Percentiles rank a stretch among this genome's conserved stretches.
phyloP scores from a whole-genome alignment of 2,797 vertebrate species.

The Acanthornis magna region DNA sequence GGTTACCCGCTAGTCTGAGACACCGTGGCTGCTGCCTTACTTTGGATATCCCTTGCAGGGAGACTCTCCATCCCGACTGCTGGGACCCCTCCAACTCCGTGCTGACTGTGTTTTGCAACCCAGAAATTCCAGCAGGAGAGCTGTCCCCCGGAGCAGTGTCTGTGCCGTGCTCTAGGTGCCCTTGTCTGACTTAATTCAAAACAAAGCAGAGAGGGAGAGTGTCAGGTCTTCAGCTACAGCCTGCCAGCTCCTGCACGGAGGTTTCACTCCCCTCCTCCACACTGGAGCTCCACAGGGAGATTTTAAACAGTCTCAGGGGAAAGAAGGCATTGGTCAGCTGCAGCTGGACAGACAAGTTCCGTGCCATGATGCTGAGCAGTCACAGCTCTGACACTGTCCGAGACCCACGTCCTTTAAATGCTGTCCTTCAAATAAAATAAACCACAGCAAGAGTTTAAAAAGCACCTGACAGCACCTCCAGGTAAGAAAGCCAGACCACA shows the following conservation, averaged over 20 bases:
- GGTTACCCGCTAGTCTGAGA: neutral
- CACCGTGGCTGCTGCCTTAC: rapidly evolving
- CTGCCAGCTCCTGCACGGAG: neutral
- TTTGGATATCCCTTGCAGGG: neutral
- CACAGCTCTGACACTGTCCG: neutral
- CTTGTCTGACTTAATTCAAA: neutral
- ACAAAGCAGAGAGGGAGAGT: neutral
- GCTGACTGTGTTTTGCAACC: neutral
- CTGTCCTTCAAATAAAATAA: neutral
- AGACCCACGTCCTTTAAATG: neutral
- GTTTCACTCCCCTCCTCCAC: neutral
- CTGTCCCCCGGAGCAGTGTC: neutral
- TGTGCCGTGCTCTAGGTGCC: neutral
- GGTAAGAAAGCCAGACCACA: neutral
- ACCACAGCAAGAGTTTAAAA: neutral
- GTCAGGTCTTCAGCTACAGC: neutral
- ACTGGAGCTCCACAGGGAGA: neutral
- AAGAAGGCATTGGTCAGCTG: neutral
- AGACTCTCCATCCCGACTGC: neutral
- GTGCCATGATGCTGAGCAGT: neutral
- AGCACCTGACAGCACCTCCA: neutral
- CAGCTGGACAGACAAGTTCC: neutral
- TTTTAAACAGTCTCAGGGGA: neutral
- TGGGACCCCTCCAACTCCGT: neutral
- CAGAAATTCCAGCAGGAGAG: neutral